phyloP scores from a whole-genome alignment of 1,140 invertebrate genomes.

The Pentalonia nigronervosa region DNA sequence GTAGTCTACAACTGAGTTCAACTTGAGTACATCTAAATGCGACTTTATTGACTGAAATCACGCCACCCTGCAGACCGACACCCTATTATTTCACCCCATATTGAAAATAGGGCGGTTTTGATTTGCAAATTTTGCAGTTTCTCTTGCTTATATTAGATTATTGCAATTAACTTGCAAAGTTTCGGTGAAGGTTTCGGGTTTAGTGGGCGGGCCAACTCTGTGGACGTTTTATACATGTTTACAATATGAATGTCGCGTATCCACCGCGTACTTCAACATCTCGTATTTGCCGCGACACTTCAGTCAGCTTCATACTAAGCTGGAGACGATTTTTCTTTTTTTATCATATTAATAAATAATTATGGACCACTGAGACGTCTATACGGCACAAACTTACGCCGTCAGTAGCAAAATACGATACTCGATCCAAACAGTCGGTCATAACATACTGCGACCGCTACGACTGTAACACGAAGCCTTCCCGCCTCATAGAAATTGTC shows the following conservation, averaged over 20 bases:
- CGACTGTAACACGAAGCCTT: too few species aligned
- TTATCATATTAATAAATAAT: neutral
- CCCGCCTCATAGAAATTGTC: too few species aligned
- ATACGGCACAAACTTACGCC: neutral
- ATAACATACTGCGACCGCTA: too few species aligned
- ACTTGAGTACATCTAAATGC: neutral
- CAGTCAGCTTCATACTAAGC: too few species aligned
- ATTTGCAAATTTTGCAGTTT: neutral
- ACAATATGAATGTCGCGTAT: neutral
- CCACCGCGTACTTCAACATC: too few species aligned
- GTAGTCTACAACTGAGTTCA: neutral
- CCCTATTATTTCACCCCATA: neutral
- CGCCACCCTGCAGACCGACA: neutral
- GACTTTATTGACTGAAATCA: neutral
- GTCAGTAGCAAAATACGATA: neutral
- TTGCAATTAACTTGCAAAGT: neutral
- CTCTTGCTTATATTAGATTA: neutral
- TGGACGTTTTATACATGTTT: too few species aligned
- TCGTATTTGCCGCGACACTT: too few species aligned
- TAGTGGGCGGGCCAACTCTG: neutral
- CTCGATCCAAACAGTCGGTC: neutral
- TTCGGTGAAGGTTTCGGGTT: neutral
- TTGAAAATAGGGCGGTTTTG: conserved; percentile 13
- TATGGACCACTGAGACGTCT: neutral
- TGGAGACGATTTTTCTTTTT: neutral